Evolutionary conservation across 2,113 vertebrate species (phyloP), one percentile per base, ranked within the genome.

Genomic region (Zosterops borbonicus): DNA sequence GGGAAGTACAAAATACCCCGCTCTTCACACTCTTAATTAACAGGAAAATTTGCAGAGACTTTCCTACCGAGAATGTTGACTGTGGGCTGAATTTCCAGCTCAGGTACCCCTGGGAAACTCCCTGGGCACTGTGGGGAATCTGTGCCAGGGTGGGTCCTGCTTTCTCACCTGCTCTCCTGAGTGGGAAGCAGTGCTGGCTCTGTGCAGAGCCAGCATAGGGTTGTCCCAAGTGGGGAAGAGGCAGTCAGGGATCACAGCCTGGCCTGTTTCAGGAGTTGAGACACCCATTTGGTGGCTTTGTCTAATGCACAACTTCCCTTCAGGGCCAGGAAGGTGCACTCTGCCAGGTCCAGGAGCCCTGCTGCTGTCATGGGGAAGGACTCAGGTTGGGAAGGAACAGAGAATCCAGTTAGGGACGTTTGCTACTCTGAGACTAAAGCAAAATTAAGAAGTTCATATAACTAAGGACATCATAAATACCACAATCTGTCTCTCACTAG

Each of bases 291-390:
- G 19, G 4, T 27, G 70, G 16, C 25, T 78, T 9, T 8, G 8
- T 41, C 23, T 7, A 20, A 41, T 0, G 0, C 2, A 2, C 16
- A 5, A 2, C 5, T 41, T 56, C 14, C 49, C 46, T 59, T 27
- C 39, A 44, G 37, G n/a, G 14, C 0, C 1, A 15, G 47, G 27
- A 55, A 29, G 49, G 12, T 19, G 31, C 35, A 35, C 21, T 35
- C 62, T 86, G 69, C 47, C 69, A n/a, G 37, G 37, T 12, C 41
- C 58, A n/a, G 37, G 19, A 81, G 41, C 31, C 37, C n/a, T 50
- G 42, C 35, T 75, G 50, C 47, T 67, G 41, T 5, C 58, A 67
- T 1, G 1, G 28, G 44, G 60, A 83, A 78, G 44, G 46, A 74
- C 46, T 5, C 28, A 63, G 29, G 11, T 11, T 3, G 9, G 64